phyloP scores from a whole-genome alignment of 2,113 vertebrate genomes.

The Thinocorus orbignyianus region DNA sequence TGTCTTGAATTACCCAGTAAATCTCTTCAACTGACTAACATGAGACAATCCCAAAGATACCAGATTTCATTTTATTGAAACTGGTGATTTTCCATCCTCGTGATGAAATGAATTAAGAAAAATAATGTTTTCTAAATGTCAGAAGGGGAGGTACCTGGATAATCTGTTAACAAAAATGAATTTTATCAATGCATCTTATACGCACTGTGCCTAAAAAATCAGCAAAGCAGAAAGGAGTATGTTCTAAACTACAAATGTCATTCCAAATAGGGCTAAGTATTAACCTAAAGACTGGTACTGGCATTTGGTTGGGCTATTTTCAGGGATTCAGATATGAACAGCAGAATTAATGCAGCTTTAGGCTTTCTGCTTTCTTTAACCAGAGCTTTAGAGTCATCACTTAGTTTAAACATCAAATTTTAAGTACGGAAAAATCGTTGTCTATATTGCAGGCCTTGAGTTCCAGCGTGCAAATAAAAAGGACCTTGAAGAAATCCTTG shows the following conservation, averaged over 20 bases:
- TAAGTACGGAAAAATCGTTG: neutral
- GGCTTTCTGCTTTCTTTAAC: conserved; percentile 21
- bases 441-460: neutral
- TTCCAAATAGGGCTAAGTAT: neutral
- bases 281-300: neutral
- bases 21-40: neutral
- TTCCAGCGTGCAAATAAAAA: neutral
- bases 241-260: neutral
- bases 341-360: conserved; percentile 17
- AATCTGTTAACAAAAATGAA: neutral
- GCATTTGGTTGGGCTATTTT: conserved; percentile 27
- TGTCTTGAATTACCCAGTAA: conserved; percentile 23
- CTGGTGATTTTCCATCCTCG: neutral
- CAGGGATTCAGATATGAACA: conserved; percentile 1
- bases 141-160: neutral
- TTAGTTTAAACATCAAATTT: neutral
- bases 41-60: neutral
- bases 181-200: neutral
- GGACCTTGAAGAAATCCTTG: neutral
- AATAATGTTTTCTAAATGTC: neutral
- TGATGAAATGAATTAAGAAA: neutral
- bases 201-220: neutral
- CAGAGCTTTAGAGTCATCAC: neutral
- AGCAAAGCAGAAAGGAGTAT: conserved; percentile 2
- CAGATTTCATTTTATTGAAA: neutral